Evolutionary conservation across 64 coral and sea anemone genomes (phyloP).

Genomic region (Stichodactyla mertensii): DNA sequence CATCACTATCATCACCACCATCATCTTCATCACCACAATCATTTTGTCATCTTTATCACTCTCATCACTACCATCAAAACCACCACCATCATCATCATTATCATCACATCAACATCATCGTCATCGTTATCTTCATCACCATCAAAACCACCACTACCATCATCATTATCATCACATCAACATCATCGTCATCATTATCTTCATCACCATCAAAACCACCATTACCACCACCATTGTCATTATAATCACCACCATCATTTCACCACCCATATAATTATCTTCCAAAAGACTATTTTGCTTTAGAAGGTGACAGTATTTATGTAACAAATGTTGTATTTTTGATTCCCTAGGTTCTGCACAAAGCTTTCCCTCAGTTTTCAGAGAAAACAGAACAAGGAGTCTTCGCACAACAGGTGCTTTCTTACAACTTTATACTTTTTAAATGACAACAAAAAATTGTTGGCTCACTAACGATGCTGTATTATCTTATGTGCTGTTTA

Average conservation of each 20-base stretch:
- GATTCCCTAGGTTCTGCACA: slow-evolving; percentile 59
- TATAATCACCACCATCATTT: neutral
- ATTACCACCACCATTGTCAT: neutral
- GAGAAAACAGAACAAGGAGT: slow-evolving; percentile 98
- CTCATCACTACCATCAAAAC: too few relatives aligned
- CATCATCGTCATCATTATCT: neutral
- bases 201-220: neutral
- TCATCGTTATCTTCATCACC: neutral
- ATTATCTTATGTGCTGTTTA: neutral
- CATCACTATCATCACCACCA: too few relatives aligned
- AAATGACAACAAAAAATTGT: neutral
- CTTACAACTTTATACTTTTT: neutral
- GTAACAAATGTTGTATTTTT: neutral
- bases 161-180: neutral
- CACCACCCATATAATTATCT: neutral
- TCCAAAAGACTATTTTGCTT: too few relatives aligned
- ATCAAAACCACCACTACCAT: neutral
- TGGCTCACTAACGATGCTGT: too few relatives aligned
- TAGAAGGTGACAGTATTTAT: too few relatives aligned
- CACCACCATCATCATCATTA: too few relatives aligned
- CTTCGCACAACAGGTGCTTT: slow-evolving; percentile 73
- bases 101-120: too few relatives aligned
- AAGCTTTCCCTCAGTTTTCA: slow-evolving; percentile 89
- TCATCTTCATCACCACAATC: too few relatives aligned
- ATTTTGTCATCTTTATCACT: too few relatives aligned